phyloP scores from a whole-genome alignment of 2,888 invertebrate species.

The Synanthedon vespiformis region DNA sequence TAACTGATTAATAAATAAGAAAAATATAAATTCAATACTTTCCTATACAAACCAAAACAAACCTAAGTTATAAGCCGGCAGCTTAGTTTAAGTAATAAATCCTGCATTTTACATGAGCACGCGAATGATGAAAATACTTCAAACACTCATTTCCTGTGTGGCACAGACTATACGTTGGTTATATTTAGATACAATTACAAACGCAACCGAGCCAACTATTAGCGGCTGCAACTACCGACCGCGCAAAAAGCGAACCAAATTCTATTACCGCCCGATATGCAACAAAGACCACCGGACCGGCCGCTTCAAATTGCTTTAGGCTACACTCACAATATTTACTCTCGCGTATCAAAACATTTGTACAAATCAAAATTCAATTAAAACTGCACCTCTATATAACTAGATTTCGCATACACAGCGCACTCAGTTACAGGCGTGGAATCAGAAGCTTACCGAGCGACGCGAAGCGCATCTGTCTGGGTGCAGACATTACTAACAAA shows the following conservation, averaged over 20 bases:
- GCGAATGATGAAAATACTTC: too few species aligned
- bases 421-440: background rate
- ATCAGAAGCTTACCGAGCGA: conserved; percentile 6
- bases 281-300: conserved; percentile 63
- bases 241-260: conserved; percentile 68
- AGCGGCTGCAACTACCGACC: conserved; percentile 45
- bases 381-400: background rate
- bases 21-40: too few species aligned
- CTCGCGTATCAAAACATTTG: conserved; percentile 43
- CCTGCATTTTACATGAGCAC: too few species aligned
- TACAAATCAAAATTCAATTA: conserved; percentile 43
- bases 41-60: too few species aligned
- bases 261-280: conserved; percentile 68
- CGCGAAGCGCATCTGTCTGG: conserved; percentile 18
- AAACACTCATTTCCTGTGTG: too few species aligned
- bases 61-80: too few species aligned
- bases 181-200: conserved; percentile 65
- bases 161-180: conserved; percentile 4
- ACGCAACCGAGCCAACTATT: conserved; percentile 60
- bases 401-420: background rate
- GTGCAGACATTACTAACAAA: conserved; percentile 37
- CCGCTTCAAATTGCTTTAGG: conserved; percentile 67
- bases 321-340: conserved; percentile 61
- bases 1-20: too few species aligned
- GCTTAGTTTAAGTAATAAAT: too few species aligned